These are phyloP conservation scores for Sitta carolinensis DNA, from an alignment of 2,797 vertebrate genomes.

Conservation along the genomic window DNA sequence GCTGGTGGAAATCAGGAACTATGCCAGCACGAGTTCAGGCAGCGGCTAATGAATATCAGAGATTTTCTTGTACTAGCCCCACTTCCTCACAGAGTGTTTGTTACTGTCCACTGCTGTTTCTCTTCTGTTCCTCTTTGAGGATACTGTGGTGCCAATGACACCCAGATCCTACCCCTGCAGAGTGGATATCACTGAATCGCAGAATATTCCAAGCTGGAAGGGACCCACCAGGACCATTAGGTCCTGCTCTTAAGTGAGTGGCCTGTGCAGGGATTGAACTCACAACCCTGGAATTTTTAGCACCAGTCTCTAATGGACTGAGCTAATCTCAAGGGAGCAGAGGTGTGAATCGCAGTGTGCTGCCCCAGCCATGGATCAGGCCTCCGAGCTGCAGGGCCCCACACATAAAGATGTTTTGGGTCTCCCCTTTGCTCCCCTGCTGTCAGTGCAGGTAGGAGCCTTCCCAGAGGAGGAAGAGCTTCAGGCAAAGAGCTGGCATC, in stretches of 20 bases:
- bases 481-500: neutral
- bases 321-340: neutral
- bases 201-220: neutral
- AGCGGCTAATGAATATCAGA: neutral
- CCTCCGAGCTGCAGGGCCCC: fast-evolving
- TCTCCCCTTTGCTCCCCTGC: neutral
- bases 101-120: neutral
- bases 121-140: neutral
- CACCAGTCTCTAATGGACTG: neutral
- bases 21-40: neutral
- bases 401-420: fast-evolving
- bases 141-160: neutral
- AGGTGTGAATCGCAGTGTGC: neutral
- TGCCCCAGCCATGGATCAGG: neutral
- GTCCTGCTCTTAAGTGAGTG: neutral
- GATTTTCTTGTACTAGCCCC: neutral
- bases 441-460: fast-evolving
- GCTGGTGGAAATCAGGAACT: neutral
- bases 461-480: neutral
- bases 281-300: neutral
- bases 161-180: fast-evolving
- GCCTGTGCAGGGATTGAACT: neutral
- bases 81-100: neutral
- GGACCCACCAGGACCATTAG: neutral
- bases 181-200: neutral